A percentile compares a stretch with the other conserved stretches of the same genome.
These are phyloP conservation scores for Cerceris ruficornis DNA, from an alignment of 2,888 invertebrate species.

Conservation along the genomic window DNA sequence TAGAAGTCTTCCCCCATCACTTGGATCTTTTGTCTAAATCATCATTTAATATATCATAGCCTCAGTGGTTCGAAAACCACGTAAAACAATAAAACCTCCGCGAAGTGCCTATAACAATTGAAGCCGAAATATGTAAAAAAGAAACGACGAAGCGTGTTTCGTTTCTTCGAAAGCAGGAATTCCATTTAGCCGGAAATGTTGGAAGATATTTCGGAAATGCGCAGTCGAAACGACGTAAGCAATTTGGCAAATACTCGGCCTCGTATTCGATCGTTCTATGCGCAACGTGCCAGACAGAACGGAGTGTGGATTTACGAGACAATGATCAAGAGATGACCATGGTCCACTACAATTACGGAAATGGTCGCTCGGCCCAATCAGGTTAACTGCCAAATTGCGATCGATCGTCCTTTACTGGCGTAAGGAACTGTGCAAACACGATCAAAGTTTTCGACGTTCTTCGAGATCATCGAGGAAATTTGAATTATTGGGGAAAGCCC, in stretches of 20 bases:
- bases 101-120: too few relatives aligned
- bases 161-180: too few relatives aligned
- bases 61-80: too few relatives aligned
- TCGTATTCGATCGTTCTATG: conserved; percentile 24
- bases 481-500: neutral
- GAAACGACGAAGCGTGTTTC: too few relatives aligned
- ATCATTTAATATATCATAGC: too few relatives aligned
- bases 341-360: conserved; percentile 59
- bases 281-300: conserved; percentile 55
- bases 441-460: conserved; percentile 12
- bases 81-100: too few relatives aligned
- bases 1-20: too few relatives aligned
- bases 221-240: conserved; percentile 26
- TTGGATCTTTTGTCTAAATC: too few relatives aligned
- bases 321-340: conserved; percentile 63
- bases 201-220: conserved; percentile 19
- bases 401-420: conserved; percentile 47
- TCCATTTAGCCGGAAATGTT: neutral
- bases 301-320: conserved; percentile 64
- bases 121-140: too few relatives aligned
- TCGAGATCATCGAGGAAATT: neutral
- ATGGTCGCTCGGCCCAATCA: conserved; percentile 59
- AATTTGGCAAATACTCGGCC: conserved; percentile 3
- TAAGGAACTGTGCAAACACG: conserved; percentile 42
- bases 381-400: conserved; percentile 57